These are phyloP conservation scores for Daphoenositta chrysoptera DNA, from an alignment of 2,113 vertebrate genomes.

Conservation along the genomic window DNA sequence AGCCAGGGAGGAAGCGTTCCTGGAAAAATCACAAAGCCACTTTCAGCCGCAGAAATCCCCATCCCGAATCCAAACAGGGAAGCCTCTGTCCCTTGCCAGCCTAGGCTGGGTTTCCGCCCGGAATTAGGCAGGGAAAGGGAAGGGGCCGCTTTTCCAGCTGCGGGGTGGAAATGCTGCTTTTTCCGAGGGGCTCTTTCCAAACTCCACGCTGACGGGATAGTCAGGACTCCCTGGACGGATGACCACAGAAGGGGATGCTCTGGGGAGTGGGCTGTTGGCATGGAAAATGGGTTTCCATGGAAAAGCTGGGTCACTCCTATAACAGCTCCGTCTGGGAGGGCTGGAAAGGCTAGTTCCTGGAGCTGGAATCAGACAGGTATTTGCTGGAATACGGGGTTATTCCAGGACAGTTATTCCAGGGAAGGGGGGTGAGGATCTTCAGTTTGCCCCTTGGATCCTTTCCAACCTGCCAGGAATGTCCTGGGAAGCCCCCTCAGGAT, in stretches of 20 bases:
- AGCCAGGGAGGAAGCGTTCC: slow-evolving; percentile 55
- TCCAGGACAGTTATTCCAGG: background rate
- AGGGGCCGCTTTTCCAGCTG: slow-evolving; percentile 2
- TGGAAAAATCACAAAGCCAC: slow-evolving; percentile 58
- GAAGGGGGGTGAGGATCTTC: background rate
- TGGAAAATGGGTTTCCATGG: background rate
- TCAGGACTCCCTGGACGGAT: background rate
- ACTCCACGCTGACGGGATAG: background rate
- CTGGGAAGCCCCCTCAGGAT: background rate
- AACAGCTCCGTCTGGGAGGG: background rate
- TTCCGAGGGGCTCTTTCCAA: background rate
- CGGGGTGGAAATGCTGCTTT: background rate
- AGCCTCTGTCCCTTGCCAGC: slow-evolving; percentile 57
- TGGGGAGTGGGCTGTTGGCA: accelerated
- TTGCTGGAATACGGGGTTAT: accelerated
- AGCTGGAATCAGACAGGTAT: background rate
- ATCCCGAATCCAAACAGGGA: slow-evolving; percentile 50
- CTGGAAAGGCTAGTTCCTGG: background rate
- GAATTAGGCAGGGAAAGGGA: slow-evolving; percentile 15
- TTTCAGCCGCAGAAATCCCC: slow-evolving; percentile 63
- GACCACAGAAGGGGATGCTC: background rate
- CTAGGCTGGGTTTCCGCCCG: slow-evolving; percentile 45
- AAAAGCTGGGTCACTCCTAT: background rate
- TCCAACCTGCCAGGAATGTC: background rate
- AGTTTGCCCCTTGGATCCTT: background rate